Evolutionary conservation across 2,797 vertebrate species (phyloP), one percentile per base, ranked within the genome.

Genomic region (Pantherophis vulpinus): DNA sequence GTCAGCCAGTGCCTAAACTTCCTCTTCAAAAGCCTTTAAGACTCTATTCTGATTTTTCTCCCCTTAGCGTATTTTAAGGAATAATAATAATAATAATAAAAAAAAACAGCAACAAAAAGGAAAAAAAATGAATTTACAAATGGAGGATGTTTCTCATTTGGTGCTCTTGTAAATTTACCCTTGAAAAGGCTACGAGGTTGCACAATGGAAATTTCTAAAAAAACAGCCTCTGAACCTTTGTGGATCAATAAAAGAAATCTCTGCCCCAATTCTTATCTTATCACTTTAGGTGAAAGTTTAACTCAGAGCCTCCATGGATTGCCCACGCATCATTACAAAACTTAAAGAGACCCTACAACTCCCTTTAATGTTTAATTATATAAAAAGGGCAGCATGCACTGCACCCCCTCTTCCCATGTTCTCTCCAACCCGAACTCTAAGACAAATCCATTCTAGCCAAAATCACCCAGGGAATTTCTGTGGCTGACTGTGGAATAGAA

Each of bases 191-290:
- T n/a, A 27, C 2, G 11, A 51, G 32, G 20, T 91, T 91, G 66
- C 90, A 58, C 54, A 42, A 59, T 1, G 56, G 7, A 59, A 58
- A 47, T 23, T 1, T 42, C 70, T 91, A 42, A 55, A 54, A 90
- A 59, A 55, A 8, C 55, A 90, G 61, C 55, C 32, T 14, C 37
- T 95, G 94, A 94, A 95, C 96, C 94, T 95, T 94, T 94, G 94
- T 92, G 96, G 60, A 0, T 95, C 96, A 97, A 96, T 92, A 94
- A 93, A 95, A 95, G 95, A 96, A 95, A 94, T 96, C 25, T 60
- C 11, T 27, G 27, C 0, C 27, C 23, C 51, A 9, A 27, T 27
- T 94, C 94, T 96, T 90, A 93, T 93, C 92, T 90, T 18, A 47
- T 94, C 92, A 90, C 93, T 94, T 91, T 86, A 92, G 90, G 66